phyloP scores from a whole-genome alignment of 2,888 invertebrate genomes.

The Agrilus mali region DNA sequence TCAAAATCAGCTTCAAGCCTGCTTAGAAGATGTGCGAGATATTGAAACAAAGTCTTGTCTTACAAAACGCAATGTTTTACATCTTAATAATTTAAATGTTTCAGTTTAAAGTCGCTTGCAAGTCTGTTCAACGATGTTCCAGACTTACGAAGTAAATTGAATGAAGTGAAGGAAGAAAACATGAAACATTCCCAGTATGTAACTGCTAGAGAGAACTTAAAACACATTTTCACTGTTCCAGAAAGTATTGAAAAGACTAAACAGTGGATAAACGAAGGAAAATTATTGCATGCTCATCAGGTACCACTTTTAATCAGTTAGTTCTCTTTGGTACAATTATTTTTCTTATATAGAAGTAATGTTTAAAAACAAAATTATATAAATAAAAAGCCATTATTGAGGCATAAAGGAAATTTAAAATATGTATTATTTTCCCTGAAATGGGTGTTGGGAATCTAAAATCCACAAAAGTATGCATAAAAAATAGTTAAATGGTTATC shows the following conservation, averaged over 20 bases:
- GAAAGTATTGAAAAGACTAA: constrained; percentile 92
- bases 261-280: constrained; percentile 88
- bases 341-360: background rate
- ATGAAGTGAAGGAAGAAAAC: constrained; percentile 83
- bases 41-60: constrained; percentile 40
- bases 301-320: constrained; percentile 24
- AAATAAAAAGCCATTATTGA: background rate
- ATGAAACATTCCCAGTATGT: constrained; percentile 93
- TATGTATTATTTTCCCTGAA: too few species aligned
- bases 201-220: constrained; percentile 94
- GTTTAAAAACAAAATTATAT: too few species aligned
- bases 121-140: constrained; percentile 64
- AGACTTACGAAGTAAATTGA: constrained; percentile 65
- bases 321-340: constrained; percentile 2
- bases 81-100: constrained; percentile 8
- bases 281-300: constrained; percentile 88
- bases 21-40: constrained; percentile 73
- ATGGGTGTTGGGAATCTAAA: too few species aligned
- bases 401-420: too few species aligned
- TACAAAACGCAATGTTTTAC: constrained; percentile 2
- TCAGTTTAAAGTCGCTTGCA: constrained; percentile 65
- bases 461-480: too few species aligned
- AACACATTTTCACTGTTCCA: constrained; percentile 95
- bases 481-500: too few species aligned
- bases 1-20: constrained; percentile 75